These are phyloP conservation scores for Epirrita christyi DNA, from an alignment of 2,888 invertebrate species.

Conservation along the genomic window DNA sequence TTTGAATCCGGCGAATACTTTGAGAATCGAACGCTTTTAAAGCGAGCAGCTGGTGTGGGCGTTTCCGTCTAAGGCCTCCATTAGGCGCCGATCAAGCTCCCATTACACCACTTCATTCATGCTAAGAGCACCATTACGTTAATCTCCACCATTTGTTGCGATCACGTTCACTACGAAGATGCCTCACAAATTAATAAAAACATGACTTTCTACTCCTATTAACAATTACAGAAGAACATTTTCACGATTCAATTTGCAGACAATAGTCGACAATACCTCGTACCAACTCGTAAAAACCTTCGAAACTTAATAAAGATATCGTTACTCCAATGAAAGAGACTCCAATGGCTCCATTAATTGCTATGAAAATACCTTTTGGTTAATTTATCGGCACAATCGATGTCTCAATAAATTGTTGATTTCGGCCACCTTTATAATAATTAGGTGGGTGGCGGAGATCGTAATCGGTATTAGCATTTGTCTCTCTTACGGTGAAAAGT, in stretches of 20 bases:
- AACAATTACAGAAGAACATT: constrained; percentile 27
- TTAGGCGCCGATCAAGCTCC: constrained; percentile 65
- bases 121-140: constrained; percentile 65
- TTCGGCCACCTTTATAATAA: constrained; percentile 55
- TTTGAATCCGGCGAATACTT: constrained; percentile 21
- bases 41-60: constrained; percentile 46
- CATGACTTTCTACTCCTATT: constrained; percentile 15
- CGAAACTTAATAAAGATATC: constrained; percentile 70
- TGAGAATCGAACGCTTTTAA: constrained; percentile 16
- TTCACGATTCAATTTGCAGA: constrained; percentile 47
- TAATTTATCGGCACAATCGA: constrained; percentile 69
- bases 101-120: constrained; percentile 70
- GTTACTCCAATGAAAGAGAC: constrained; percentile 67
- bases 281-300: constrained; percentile 51
- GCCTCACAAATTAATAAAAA: constrained; percentile 43
- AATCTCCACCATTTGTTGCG: constrained; percentile 63
- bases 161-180: constrained; percentile 48
- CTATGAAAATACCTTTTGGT: constrained; percentile 63
- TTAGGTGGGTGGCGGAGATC: constrained; percentile 53
- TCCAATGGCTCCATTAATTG: constrained; percentile 64
- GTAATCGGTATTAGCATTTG: constrained; percentile 52
- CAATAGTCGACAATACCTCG: constrained; percentile 43
- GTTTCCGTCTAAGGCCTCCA: constrained; percentile 54
- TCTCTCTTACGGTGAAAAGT: constrained; percentile 15
- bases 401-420: constrained; percentile 71